Percentiles rank a stretch among this genome's conserved stretches.
Evolutionary conservation across 2,888 invertebrate species (phyloP).

Genomic region (Sesia bembeciformis): DNA sequence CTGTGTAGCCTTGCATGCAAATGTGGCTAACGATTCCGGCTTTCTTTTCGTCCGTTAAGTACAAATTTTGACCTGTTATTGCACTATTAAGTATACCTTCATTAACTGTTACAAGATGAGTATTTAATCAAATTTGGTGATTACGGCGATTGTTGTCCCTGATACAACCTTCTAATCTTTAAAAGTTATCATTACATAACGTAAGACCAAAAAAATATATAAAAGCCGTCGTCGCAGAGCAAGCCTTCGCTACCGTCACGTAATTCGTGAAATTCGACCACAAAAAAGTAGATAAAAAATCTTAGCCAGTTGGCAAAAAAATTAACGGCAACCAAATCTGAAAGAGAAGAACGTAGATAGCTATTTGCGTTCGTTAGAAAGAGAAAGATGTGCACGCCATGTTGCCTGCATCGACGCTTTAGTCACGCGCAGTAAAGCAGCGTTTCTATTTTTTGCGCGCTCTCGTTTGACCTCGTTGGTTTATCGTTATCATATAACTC

Average conservation of each 20-base stretch:
- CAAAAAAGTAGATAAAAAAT: constrained; percentile 37
- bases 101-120: too few relatives aligned
- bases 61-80: neutral
- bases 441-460: constrained; percentile 69
- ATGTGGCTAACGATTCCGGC: constrained; percentile 27
- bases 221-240: constrained; percentile 24
- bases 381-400: constrained; percentile 53
- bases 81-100: too few relatives aligned
- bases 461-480: constrained; percentile 68
- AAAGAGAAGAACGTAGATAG: constrained; percentile 30
- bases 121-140: too few relatives aligned
- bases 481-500: constrained; percentile 63
- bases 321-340: constrained; percentile 53
- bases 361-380: constrained; percentile 25
- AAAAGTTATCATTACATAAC: constrained; percentile 26
- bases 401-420: constrained; percentile 61
- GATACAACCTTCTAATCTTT: neutral
- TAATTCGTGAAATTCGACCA: constrained; percentile 56
- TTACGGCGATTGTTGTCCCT: neutral
- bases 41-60: constrained; percentile 3
- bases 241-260: constrained; percentile 34
- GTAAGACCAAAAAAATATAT: constrained; percentile 22
- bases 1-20: constrained; percentile 35
- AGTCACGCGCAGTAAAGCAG: constrained; percentile 65
- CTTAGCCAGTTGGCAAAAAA: constrained; percentile 42